Evolutionary conservation across 2,888 invertebrate genomes (phyloP).

Genomic region (Scaptomyza reducta): DNA sequence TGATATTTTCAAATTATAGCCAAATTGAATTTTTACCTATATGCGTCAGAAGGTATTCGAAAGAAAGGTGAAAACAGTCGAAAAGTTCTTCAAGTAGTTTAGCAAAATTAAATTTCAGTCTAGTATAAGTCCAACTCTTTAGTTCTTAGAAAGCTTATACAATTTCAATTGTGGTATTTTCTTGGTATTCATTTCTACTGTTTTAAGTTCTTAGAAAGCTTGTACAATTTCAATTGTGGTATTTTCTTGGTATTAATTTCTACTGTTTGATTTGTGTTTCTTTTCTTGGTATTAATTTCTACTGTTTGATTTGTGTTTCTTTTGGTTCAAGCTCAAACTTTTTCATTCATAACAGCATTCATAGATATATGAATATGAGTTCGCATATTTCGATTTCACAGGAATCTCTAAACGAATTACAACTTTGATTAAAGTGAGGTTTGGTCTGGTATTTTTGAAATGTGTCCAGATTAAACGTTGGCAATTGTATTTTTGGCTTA

Average conservation of each 20-base stretch:
- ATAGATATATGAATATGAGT: no score
- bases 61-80: not conserved
- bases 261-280: not conserved
- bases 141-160: not conserved
- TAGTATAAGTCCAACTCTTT: no score
- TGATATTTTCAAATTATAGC: conserved; percentile 77
- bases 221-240: not conserved
- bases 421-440: conserved; percentile 2
- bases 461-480: not conserved
- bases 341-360: not conserved
- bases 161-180: not conserved
- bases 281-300: not conserved
- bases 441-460: not conserved
- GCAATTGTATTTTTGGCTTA: not conserved
- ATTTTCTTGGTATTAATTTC: not conserved
- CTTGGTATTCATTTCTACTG: not conserved
- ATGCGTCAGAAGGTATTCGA: conserved; percentile 18
- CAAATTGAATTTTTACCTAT: conserved; percentile 73
- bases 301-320: not conserved
- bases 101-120: no score
- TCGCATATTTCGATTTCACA: not conserved
- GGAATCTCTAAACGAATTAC: not conserved
- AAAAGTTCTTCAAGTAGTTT: no score
- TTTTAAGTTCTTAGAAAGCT: not conserved
- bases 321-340: not conserved